A percentile compares a stretch with the other conserved stretches of the same genome.
phyloP scores from a whole-genome alignment of 2,113 vertebrate genomes.

The Phaethon lepturus region DNA sequence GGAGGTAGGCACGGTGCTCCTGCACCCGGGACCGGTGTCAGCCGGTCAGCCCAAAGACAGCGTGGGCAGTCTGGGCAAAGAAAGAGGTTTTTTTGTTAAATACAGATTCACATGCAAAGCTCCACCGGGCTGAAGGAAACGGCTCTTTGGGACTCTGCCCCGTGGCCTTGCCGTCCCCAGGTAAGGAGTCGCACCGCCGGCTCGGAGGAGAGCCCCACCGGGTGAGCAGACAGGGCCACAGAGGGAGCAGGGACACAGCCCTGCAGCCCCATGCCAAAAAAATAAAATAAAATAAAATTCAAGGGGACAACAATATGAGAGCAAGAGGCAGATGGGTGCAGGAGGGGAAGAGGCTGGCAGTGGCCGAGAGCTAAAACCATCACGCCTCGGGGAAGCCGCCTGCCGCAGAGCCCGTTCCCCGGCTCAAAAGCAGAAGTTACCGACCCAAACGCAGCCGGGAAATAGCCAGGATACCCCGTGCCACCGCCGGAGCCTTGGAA shows the following conservation, averaged over 20 bases:
- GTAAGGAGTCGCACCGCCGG: rapidly evolving
- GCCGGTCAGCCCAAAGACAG: background rate
- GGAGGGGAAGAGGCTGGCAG: background rate
- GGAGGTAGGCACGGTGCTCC: background rate
- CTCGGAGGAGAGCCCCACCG: rapidly evolving
- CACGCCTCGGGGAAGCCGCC: rapidly evolving
- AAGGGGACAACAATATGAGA: background rate
- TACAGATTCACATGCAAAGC: background rate
- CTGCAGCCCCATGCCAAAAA: rapidly evolving
- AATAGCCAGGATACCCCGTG: background rate
- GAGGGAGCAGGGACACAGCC: background rate
- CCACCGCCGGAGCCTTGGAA: rapidly evolving
- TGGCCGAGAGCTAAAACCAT: background rate
- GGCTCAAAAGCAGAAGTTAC: background rate
- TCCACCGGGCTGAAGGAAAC: background rate
- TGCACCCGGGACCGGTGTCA: background rate
- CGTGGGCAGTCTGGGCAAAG: background rate
- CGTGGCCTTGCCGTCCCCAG: background rate
- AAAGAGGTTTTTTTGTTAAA: background rate
- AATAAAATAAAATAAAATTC: background rate
- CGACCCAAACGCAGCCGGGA: rapidly evolving
- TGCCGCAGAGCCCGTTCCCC: rapidly evolving
- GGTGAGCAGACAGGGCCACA: background rate
- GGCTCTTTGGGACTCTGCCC: background rate
- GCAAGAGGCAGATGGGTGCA: background rate